Percentiles rank a stretch among this genome's conserved stretches.
These are phyloP conservation scores for Drosophila sordidula DNA, from an alignment of 2,888 invertebrate species.

Conservation along the genomic window DNA sequence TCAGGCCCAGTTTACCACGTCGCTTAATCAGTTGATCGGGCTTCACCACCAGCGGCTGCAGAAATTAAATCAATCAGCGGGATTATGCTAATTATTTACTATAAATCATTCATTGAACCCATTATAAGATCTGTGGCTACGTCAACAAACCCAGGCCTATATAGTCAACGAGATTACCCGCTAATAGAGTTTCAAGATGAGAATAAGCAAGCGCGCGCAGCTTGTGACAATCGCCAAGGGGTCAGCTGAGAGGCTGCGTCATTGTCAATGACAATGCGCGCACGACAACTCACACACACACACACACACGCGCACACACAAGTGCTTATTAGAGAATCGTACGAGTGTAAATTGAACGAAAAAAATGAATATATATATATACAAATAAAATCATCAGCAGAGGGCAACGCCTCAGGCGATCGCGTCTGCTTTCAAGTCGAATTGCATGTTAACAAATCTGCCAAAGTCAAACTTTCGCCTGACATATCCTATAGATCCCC, in stretches of 20 bases:
- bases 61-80: conserved; percentile 1
- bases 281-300: conserved; percentile 18
- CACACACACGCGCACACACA: conserved; percentile 20
- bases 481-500: neutral
- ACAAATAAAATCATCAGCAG: conserved; percentile 24
- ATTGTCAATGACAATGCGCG: conserved; percentile 69
- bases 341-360: conserved; percentile 69
- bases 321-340: conserved; percentile 64
- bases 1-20: conserved; percentile 97
- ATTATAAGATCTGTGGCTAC: neutral
- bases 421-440: conserved; percentile 29
- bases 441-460: conserved; percentile 35
- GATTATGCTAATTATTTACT: conserved; percentile 23
- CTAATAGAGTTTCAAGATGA: conserved; percentile 27
- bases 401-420: conserved; percentile 55
- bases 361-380: neutral
- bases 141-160: conserved; percentile 17
- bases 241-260: conserved; percentile 65
- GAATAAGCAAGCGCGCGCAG: conserved; percentile 2
- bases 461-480: conserved; percentile 10
- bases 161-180: conserved; percentile 41
- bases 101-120: conserved; percentile 39
- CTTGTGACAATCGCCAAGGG: conserved; percentile 53
- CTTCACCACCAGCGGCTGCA: conserved; percentile 97
- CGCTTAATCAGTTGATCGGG: conserved; percentile 99